Percentiles rank a stretch among this genome's conserved stretches.
These are phyloP conservation scores for Ciconia maguari DNA, from an alignment of 2,113 vertebrate species.

Conservation along the genomic window DNA sequence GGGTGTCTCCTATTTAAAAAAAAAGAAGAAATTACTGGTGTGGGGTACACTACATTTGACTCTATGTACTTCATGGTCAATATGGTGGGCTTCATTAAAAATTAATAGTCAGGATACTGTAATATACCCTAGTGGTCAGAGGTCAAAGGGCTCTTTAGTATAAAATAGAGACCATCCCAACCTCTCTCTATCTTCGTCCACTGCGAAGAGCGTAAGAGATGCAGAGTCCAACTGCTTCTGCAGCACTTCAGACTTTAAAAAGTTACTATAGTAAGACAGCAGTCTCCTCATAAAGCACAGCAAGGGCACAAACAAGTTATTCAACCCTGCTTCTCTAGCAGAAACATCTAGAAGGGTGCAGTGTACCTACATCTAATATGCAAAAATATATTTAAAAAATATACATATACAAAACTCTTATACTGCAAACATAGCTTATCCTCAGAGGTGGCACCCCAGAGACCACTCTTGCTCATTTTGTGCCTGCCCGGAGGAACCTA, in stretches of 20 bases:
- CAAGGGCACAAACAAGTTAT: neutral
- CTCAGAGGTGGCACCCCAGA: neutral
- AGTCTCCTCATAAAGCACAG: neutral
- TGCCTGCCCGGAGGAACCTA: neutral
- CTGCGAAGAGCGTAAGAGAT: neutral
- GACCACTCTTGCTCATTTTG: neutral
- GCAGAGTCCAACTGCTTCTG: neutral
- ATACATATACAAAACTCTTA: neutral
- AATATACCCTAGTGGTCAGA: neutral
- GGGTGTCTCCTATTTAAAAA: neutral
- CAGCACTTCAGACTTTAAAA: neutral
- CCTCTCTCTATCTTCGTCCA: neutral
- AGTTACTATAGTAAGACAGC: neutral
- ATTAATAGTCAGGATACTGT: neutral
- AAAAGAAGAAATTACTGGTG: neutral
- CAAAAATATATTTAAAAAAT: neutral
- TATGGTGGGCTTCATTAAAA: conserved; percentile 29
- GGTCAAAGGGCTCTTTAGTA: neutral
- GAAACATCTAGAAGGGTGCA: neutral
- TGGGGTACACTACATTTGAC: neutral
- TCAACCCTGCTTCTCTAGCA: neutral
- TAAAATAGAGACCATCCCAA: neutral
- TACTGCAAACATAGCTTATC: neutral
- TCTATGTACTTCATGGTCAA: neutral
- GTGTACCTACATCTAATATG: neutral